Percentiles rank a stretch among this genome's conserved stretches.
These are phyloP conservation scores for Chrysomela aeneicollis DNA, from an alignment of 2,888 invertebrate species.

Conservation along the genomic window DNA sequence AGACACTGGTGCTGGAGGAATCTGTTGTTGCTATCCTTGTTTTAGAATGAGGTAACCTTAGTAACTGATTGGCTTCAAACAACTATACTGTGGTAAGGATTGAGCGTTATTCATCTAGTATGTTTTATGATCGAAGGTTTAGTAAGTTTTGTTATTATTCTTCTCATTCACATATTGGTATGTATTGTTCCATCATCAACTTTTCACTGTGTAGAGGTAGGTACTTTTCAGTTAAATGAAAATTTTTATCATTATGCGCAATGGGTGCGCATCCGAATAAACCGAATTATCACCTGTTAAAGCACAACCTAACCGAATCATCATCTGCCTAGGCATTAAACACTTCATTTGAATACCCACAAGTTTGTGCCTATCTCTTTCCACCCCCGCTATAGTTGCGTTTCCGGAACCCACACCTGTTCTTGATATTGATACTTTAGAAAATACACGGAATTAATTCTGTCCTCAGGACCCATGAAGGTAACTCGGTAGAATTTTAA, in stretches of 20 bases:
- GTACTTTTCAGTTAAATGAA: too few relatives aligned
- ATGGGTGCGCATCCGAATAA: not conserved
- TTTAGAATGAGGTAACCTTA: too few relatives aligned
- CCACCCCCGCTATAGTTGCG: conserved; percentile 46
- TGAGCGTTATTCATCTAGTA: too few relatives aligned
- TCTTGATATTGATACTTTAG: conserved; percentile 39
- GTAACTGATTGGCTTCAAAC: too few relatives aligned
- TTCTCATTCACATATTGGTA: too few relatives aligned
- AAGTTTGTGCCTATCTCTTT: not conserved
- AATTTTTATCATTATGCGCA: not conserved
- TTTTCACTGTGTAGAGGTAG: too few relatives aligned
- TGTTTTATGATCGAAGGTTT: too few relatives aligned
- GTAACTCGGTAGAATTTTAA: conserved; percentile 8
- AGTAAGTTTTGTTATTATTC: too few relatives aligned
- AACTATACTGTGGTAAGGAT: too few relatives aligned
- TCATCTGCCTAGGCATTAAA: not conserved
- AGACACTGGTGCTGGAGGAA: too few relatives aligned
- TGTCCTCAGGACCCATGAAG: conserved; percentile 8
- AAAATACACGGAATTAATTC: conserved; percentile 30
- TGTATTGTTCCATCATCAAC: too few relatives aligned
- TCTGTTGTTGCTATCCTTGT: too few relatives aligned
- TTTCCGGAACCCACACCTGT: conserved; percentile 50
- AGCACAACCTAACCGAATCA: not conserved
- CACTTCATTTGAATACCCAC: not conserved
- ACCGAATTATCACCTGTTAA: conserved; percentile 1